Evolutionary conservation across 1,140 invertebrate species (phyloP).

Genomic region (Drosophila dunni): DNA sequence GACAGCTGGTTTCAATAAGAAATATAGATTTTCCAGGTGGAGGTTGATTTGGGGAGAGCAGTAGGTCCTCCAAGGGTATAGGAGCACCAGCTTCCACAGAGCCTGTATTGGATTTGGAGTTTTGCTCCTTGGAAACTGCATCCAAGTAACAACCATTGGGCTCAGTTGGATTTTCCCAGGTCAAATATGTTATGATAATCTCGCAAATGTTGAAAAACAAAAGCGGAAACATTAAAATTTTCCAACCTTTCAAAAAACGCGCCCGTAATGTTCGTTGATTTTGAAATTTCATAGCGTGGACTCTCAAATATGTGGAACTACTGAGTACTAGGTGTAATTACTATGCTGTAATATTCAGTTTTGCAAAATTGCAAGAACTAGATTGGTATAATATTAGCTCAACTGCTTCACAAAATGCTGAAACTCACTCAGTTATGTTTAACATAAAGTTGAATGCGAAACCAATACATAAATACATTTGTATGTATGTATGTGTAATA

Average conservation of each 20-base stretch:
- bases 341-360: neutral
- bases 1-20: slow-evolving; percentile 87
- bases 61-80: slow-evolving; percentile 56
- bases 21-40: slow-evolving; percentile 86
- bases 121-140: neutral
- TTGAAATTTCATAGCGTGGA: neutral
- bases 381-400: neutral
- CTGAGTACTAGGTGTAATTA: neutral
- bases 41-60: slow-evolving; percentile 54
- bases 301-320: neutral
- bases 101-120: neutral
- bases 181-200: neutral
- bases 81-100: neutral
- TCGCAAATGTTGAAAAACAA: neutral
- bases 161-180: neutral
- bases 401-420: neutral
- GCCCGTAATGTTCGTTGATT: neutral
- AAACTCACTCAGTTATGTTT: too few relatives aligned
- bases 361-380: neutral
- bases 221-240: neutral
- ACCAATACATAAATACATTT: too few relatives aligned
- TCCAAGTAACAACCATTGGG: neutral
- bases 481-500: too few relatives aligned
- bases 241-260: neutral
- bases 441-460: too few relatives aligned